Base-by-base conservation (phyloP, 2,113 vertebrate genomes). In the Strix aluco region DNA sequence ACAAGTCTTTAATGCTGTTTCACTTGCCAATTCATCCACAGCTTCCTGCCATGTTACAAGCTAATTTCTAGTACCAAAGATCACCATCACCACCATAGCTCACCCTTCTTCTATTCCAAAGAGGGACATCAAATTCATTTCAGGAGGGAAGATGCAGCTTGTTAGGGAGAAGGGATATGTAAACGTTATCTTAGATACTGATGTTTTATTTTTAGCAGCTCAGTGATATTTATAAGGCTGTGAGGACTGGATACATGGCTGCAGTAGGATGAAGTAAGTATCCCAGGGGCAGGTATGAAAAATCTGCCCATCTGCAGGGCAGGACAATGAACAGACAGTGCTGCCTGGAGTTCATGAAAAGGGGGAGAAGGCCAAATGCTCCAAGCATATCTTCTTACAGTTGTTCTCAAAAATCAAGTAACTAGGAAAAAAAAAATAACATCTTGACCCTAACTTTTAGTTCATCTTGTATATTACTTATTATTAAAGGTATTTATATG, bases 131-230 rank as follows among this genome's bases (percentile, higher is more conserved):
- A 54, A 58, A 70, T n/a, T 62, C 18, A 71, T 67, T 94, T 70
- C 47, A 73, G 38, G 42, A 86, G 86, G 23, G 27, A 73, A 54
- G 55, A 67, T n/a, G 42, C 38, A 74, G 23, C 46, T 90, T 42
- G 70, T 44, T 11, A 78, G 67, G 58, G 57, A 69, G 80, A 52
- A 51, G 34, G 42, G 34, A 83, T 70, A 54, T 73, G 75, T 54
- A 86, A 80, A 66, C 66, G 8, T 34, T 63, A 18, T 13, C 49
- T 80, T 51, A n/a, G 7, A 29, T 26, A 23, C 18, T 7, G 4
- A 23, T 34, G 52, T 3, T 71, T 78, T 88, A 86, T 93, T 95
- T 95, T 92, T 51, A 86, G 90, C 32, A 58, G n/a, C 51, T 66
- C 17, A 3, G 57, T 46, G 83, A 32, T 55, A 47, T 66, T 88